Base-by-base conservation (phyloP, 2,888 invertebrate genomes). In the Caenorhabditis sp. region DNA sequence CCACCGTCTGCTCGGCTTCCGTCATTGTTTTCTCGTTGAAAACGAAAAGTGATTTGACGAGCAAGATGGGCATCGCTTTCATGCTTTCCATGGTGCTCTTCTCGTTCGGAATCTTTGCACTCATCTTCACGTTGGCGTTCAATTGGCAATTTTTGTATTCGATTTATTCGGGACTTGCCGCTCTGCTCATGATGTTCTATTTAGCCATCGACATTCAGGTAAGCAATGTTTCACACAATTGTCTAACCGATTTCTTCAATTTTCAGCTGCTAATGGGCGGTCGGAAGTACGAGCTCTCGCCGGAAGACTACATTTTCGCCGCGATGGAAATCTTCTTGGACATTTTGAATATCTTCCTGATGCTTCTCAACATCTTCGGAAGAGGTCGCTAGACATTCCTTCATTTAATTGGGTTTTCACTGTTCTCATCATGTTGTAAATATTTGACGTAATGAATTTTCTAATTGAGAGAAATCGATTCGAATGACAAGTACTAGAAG, bases 321-420 rank as follows among this genome's bases (percentile, higher is more conserved):
- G 92, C 92, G 0, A 90, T 92, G 43, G 91, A 91, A 85, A 90
- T 93, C 65, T 93, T 93, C 87, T 89, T 92, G 71, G 93, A 93
- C 84, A 91, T 93, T 59, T 90, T 93, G 80, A 89, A 92, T 73
- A 89, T 93, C 55, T 93, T 92, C 89, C 89, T 92, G 85, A 91
- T 92, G 75, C 66, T 92, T 37, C 90, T 92, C 41, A 80, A 82
- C 43, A 74, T 87, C 55, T 77, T 87, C 68, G 82, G 83, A 77
- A 59, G 50, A 71, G 63, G 70, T 48, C 70, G 65, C 53, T 77
- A 72, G 55, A 65, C 26, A 35, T 9, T 35, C 11, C 15, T 17
- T 45, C 9, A n/a, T 30, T 26, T 46, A 8, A 48, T 48, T 48
- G 27, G 45, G 13, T 37, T 59, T 22, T 56, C 24, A n/a, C 32